phyloP scores from a whole-genome alignment of 1,140 invertebrate species.

The Aphis gossypii region DNA sequence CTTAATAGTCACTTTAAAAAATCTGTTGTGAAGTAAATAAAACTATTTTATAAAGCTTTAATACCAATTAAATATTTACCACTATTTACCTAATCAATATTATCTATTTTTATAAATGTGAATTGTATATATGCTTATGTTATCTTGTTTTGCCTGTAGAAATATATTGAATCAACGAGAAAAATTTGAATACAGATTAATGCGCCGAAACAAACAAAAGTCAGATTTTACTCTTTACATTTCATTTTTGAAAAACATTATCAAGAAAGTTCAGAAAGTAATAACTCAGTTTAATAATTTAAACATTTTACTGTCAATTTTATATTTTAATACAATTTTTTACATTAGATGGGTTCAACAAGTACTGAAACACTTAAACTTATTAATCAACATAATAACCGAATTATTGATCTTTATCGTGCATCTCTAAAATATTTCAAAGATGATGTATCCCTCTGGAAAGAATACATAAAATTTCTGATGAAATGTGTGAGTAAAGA shows the following conservation, averaged over 20 bases:
- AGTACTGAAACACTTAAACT: conserved; percentile 17
- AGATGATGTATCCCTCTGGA: conserved; percentile 34
- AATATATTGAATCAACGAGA: conserved; percentile 22
- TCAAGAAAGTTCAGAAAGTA: conserved; percentile 35
- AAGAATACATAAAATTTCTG: conserved; percentile 38
- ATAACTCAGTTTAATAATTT: background rate
- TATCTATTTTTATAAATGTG: background rate
- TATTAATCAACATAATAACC: background rate
- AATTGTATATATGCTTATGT: background rate
- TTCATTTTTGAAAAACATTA: conserved; percentile 12
- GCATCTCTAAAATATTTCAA: conserved; percentile 48
- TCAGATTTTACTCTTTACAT: conserved; percentile 47
- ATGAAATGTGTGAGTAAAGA: background rate
- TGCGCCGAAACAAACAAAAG: conserved; percentile 48
- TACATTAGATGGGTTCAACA: background rate
- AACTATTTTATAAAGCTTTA: background rate
- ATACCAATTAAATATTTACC: background rate
- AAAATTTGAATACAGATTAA: conserved; percentile 41
- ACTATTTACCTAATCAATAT: background rate
- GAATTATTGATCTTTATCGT: background rate
- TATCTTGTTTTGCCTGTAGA: background rate
- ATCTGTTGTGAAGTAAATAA: conserved; percentile 6
- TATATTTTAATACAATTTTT: background rate
- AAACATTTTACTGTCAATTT: background rate
- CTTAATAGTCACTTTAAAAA: background rate